Percentiles rank a stretch among this genome's conserved stretches.
Evolutionary conservation across 2,888 invertebrate species (phyloP).

Genomic region (Phaedon cochleariae): DNA sequence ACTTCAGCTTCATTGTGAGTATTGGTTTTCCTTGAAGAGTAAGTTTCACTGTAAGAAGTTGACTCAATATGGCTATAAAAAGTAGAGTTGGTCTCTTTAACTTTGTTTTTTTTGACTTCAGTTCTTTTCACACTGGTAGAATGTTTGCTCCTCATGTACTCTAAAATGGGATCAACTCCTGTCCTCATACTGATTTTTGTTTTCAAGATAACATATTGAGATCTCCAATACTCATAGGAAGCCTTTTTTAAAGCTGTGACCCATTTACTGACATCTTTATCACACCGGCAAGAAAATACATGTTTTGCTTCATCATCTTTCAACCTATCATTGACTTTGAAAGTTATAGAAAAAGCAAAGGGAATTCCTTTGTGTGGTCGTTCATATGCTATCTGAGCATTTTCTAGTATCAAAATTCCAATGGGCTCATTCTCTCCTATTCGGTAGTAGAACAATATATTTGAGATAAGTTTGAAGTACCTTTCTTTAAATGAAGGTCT

Average conservation of each 20-base stretch:
- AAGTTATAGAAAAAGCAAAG: slow-evolving; percentile 76
- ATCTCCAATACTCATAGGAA: slow-evolving; percentile 77
- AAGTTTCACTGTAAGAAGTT: slow-evolving; percentile 43
- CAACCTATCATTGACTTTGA: slow-evolving; percentile 71
- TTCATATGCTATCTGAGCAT: slow-evolving; percentile 75
- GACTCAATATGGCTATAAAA: slow-evolving; percentile 55
- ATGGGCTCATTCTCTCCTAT: slow-evolving; percentile 73
- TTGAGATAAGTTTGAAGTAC: slow-evolving; percentile 79
- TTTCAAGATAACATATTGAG: slow-evolving; percentile 71
- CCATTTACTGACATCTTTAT: slow-evolving; percentile 77
- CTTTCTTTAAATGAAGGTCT: slow-evolving; percentile 72
- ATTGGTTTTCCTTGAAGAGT: slow-evolving; percentile 38
- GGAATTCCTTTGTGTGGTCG: slow-evolving; percentile 70
- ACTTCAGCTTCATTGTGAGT: slow-evolving; percentile 36
- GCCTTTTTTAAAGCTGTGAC: slow-evolving; percentile 72
- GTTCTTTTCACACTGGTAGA: slow-evolving; percentile 36
- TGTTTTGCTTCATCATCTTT: slow-evolving; percentile 65
- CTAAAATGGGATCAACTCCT: slow-evolving; percentile 67
- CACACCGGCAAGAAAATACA: slow-evolving; percentile 75
- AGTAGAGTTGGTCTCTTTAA: slow-evolving; percentile 52
- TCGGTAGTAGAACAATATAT: slow-evolving; percentile 81
- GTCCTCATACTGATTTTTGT: slow-evolving; percentile 73
- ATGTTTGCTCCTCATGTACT: slow-evolving; percentile 54
- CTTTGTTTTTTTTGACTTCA: slow-evolving; percentile 48
- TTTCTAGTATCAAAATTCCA: slow-evolving; percentile 79